Evolutionary conservation across 53 echinoderm and acorn worm genomes (phyloP).

Genomic region (Actinopyga echinites): DNA sequence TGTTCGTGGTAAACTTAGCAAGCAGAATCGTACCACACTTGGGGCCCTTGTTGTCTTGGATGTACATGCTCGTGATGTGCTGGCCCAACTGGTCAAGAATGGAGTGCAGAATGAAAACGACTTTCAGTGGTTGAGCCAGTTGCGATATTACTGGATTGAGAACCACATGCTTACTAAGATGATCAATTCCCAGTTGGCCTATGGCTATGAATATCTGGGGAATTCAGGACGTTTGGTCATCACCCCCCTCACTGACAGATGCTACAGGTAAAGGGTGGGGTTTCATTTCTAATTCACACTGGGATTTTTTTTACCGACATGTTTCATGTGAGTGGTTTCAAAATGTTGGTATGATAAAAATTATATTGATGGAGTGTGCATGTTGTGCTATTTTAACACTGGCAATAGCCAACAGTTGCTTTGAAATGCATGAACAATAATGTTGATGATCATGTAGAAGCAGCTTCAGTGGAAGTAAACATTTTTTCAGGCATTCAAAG

Average conservation of each 20-base stretch:
- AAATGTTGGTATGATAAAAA: too few species aligned
- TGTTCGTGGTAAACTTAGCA: conserved; percentile 97
- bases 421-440: too few species aligned
- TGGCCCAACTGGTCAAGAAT: conserved; percentile 70
- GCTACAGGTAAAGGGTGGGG: conserved; percentile 81
- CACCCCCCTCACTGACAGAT: conserved; percentile 97
- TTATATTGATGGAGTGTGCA: too few species aligned
- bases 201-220: conserved; percentile 96
- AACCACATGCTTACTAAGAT: conserved; percentile 90
- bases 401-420: too few species aligned
- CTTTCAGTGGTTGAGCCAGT: conserved; percentile 96
- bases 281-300: too few species aligned
- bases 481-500: too few species aligned
- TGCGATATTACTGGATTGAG: conserved; percentile 94
- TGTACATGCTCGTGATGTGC: conserved; percentile 94
- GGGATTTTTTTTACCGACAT: too few species aligned
- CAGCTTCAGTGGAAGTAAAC: too few species aligned
- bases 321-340: too few species aligned
- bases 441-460: too few species aligned
- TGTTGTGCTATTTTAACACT: too few species aligned
- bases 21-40: conserved; percentile 98
- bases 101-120: conserved; percentile 78
- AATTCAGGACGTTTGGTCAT: conserved; percentile 97
- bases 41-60: conserved; percentile 98
- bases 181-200: conserved; percentile 98